Evolutionary conservation across 2,797 vertebrate species (phyloP).

Genomic region (Galago senegalensis): DNA sequence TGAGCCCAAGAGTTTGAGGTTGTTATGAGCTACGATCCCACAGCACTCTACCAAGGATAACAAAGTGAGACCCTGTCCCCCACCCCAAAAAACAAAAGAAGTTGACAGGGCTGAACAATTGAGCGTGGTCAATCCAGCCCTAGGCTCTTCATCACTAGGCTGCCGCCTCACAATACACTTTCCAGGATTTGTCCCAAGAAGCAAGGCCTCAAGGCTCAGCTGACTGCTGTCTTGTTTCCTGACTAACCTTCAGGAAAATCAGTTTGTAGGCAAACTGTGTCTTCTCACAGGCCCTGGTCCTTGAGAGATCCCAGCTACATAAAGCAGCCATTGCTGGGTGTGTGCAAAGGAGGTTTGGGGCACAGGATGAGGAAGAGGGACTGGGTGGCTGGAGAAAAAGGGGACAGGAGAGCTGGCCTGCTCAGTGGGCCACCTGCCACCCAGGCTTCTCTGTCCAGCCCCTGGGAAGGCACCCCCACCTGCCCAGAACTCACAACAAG

Average conservation of each 20-base stretch:
- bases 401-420: background rate
- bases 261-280: background rate
- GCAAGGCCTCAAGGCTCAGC: background rate
- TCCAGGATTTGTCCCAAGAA: background rate
- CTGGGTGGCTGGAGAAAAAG: accelerated
- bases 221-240: background rate
- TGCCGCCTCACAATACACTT: background rate
- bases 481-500: background rate
- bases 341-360: background rate
- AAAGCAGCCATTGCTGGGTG: background rate
- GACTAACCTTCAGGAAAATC: background rate
- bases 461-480: background rate
- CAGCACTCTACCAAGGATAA: no score
- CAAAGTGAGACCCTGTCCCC: no score
- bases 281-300: background rate
- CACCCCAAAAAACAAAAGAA: no score
- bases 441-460: background rate
- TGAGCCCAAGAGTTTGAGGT: no score
- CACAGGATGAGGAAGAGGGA: background rate
- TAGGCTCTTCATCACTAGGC: background rate
- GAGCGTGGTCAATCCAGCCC: accelerated
- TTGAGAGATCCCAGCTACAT: background rate
- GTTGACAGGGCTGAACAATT: background rate
- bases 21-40: no score
- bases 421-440: no score